Evolutionary conservation across 2,113 vertebrate species (phyloP).

Genomic region (Mus musculus): DNA sequence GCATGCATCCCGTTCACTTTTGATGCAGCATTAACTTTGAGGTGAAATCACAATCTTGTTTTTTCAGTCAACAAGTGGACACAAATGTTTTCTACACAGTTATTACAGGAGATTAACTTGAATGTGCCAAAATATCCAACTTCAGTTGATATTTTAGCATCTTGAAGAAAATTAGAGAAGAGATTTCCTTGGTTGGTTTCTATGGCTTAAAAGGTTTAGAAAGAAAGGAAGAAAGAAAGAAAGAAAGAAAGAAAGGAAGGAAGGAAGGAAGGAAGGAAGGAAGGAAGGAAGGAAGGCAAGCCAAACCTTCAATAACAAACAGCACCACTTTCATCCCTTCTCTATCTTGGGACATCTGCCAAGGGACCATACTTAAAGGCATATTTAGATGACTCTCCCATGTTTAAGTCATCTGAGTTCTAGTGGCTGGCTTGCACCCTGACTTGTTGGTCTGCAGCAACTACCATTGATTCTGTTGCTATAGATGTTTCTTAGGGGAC

Average conservation of each 20-base stretch:
- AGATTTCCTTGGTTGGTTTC: slow-evolving; percentile 93
- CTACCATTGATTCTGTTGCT: slow-evolving; percentile 94
- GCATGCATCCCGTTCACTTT: slow-evolving; percentile 79
- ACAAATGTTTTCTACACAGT: slow-evolving; percentile 85
- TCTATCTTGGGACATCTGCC: slow-evolving; percentile 85
- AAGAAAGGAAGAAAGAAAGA: slow-evolving; percentile 88
- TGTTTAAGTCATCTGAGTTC: slow-evolving; percentile 88
- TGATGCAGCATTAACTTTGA: slow-evolving; percentile 84
- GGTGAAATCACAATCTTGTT: slow-evolving; percentile 86
- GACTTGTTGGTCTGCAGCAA: slow-evolving; percentile 95
- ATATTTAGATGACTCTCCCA: slow-evolving; percentile 88
- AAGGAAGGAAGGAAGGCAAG: no score
- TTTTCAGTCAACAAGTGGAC: slow-evolving; percentile 85
- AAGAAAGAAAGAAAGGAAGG: no score
- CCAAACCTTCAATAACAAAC: slow-evolving; percentile 84
- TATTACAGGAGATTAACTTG: slow-evolving; percentile 83
- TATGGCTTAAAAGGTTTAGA: slow-evolving; percentile 93
- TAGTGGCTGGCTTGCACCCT: slow-evolving; percentile 92
- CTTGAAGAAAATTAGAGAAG: slow-evolving; percentile 80
- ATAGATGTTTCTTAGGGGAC: slow-evolving; percentile 90
- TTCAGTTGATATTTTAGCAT: slow-evolving; percentile 70
- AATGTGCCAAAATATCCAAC: slow-evolving; percentile 82
- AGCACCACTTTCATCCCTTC: slow-evolving; percentile 92
- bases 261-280: no score
- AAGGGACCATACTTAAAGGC: slow-evolving; percentile 85